Percentiles rank a stretch among this genome's conserved stretches.
These are phyloP conservation scores for Meriones unguiculatus DNA, from an alignment of 2,113 vertebrate species.

Conservation along the genomic window DNA sequence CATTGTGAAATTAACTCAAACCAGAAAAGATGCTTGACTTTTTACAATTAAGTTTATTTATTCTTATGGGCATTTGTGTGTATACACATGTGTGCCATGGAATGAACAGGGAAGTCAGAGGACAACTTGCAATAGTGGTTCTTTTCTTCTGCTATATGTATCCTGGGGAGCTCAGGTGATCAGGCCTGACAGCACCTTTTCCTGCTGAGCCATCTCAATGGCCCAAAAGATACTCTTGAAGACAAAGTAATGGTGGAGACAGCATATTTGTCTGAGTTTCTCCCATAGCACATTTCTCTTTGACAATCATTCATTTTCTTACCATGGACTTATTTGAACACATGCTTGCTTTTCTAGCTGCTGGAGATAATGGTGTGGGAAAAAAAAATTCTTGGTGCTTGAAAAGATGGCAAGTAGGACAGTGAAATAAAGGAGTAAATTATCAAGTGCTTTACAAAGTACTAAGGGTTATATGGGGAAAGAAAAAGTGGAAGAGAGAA, in stretches of 20 bases:
- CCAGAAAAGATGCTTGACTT: not conserved
- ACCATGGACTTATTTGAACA: not conserved
- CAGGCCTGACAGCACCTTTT: not conserved
- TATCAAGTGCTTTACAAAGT: not conserved
- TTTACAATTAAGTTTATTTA: not conserved
- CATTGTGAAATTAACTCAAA: not conserved
- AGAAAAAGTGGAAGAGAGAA: not conserved
- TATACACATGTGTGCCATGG: too few species aligned
- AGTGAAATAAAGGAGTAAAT: not conserved
- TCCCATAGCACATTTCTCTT: not conserved
- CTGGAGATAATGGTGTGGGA: too few species aligned
- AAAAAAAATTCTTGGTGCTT: not conserved
- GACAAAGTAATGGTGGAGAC: not conserved
- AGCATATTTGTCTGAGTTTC: not conserved
- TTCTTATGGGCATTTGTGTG: not conserved
- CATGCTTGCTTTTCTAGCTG: not conserved
- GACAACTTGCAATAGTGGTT: not conserved
- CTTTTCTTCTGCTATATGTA: not conserved
- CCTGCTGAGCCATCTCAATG: not conserved
- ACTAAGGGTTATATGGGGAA: not conserved
- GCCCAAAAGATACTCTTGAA: not conserved
- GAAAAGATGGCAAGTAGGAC: rapidly evolving
- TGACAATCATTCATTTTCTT: not conserved
- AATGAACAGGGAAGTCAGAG: not conserved
- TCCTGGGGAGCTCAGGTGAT: not conserved